phyloP scores from a whole-genome alignment of 1,140 invertebrate genomes.

The Tetramorium parvispinum region DNA sequence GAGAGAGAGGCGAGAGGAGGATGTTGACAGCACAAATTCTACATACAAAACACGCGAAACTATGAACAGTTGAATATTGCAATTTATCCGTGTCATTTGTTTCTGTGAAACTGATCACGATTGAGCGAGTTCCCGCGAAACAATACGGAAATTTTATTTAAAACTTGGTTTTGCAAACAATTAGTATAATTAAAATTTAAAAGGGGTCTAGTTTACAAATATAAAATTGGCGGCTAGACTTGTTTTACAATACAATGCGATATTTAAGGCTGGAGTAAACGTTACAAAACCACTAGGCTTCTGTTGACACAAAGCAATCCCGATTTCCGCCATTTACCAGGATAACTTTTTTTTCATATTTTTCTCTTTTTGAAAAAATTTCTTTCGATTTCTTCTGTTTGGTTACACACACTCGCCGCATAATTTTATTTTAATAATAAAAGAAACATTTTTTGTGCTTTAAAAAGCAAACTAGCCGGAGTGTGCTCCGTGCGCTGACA shows the following conservation, averaged over 20 bases:
- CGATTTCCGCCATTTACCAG: background rate
- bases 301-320: background rate
- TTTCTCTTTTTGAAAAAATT: background rate
- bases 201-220: background rate
- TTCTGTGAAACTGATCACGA: conserved; percentile 10
- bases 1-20: background rate
- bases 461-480: background rate
- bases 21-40: conserved; percentile 26
- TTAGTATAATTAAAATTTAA: background rate
- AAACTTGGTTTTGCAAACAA: background rate
- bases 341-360: background rate
- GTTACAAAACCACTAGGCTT: background rate
- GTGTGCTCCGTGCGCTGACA: conserved; percentile 10
- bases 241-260: background rate
- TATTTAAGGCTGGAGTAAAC: background rate
- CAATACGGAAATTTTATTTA: conserved; percentile 13
- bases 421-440: conserved; percentile 28
- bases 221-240: background rate
- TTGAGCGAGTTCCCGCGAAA: background rate
- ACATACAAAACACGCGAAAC: conserved; percentile 35
- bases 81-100: conserved; percentile 42
- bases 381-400: background rate
- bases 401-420: background rate
- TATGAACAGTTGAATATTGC: conserved; percentile 29
- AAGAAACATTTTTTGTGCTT: conserved; percentile 2